Base-by-base conservation (phyloP, 1,140 invertebrate genomes). In the Diorhabda carinulata region DNA sequence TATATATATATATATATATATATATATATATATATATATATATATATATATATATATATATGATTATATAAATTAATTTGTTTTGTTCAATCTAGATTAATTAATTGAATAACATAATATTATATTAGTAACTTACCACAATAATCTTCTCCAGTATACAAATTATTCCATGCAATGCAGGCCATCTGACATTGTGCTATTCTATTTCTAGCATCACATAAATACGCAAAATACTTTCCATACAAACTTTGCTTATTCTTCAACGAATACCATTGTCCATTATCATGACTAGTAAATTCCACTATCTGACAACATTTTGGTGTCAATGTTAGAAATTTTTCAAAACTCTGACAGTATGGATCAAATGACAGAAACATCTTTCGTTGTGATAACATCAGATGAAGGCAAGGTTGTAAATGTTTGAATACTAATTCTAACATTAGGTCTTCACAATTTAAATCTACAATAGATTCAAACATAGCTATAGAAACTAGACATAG, bases 371-470 rank as follows among this genome's bases (percentile, higher is more conserved):
- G 85, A 58, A 95, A 84, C 73, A 90, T 87, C 72, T 85, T 83
- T 52, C 91, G 85, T 80, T 94, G 91, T 40, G 92, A 93, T 5
- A 93, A 85, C 88, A 96, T 94, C 0, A 98, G 87, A 82, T 98
- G 95, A n/a, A 91, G 90, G 78, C 94, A 95, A 8, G 92, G 93
- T 72, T 92, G 86, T 61, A 98, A 83, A 78, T 96, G 92, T 82
- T 90, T 92, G 72, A 96, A 90, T 61, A 98, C 87, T 43, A 98
- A 83, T 78, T 97, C 94, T 74, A 97, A 84, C 91, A 98, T 95
- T n/a, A 98, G 87, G 81, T 99, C 97, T 83, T 99, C 97, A 82
- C 95, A 98, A 79, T 97, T 95, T 57, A 98, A 83, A 76, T 95
- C 90, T 42, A 98, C 84, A 64, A 99, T 82, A 0, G 95, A 97